Percentiles rank a stretch among this genome's conserved stretches.
Evolutionary conservation across 2,797 vertebrate species (phyloP).

Genomic region (Dermochelys coriacea): DNA sequence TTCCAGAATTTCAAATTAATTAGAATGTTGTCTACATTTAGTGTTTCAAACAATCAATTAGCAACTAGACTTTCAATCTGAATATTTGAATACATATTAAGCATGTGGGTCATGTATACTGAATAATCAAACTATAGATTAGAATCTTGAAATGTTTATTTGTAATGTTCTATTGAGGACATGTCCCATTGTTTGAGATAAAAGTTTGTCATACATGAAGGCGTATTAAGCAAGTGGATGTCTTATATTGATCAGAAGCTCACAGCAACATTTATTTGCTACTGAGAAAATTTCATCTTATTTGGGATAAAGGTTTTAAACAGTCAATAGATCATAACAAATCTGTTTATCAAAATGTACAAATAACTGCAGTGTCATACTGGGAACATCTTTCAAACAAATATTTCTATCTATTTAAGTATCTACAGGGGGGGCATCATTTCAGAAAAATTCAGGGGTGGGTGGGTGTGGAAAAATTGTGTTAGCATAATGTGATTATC

Average conservation of each 20-base stretch:
- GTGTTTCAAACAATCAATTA: slow-evolving; percentile 65
- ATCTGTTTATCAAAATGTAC: not conserved
- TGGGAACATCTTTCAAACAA: not conserved
- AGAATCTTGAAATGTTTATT: slow-evolving; percentile 27
- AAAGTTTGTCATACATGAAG: slow-evolving; percentile 19
- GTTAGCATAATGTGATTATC: too few relatives aligned
- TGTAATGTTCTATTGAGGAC: slow-evolving; percentile 2
- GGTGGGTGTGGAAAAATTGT: too few relatives aligned
- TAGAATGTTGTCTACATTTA: slow-evolving; percentile 6
- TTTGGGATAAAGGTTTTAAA: not conserved
- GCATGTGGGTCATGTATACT: not conserved
- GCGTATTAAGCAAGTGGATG: not conserved
- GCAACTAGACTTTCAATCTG: slow-evolving; percentile 36
- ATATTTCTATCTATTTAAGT: not conserved
- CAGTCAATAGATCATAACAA: not conserved
- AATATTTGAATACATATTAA: slow-evolving; percentile 63
- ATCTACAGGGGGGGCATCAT: too few relatives aligned
- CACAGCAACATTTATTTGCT: not conserved
- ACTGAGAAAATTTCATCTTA: not conserved
- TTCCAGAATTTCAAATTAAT: slow-evolving; percentile 53
- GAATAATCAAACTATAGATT: slow-evolving; percentile 50
- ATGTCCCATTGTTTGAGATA: not conserved
- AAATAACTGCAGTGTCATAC: not conserved
- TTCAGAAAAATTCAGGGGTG: too few relatives aligned
- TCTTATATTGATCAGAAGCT: not conserved